Evolutionary conservation across 2,113 vertebrate species (phyloP).

Genomic region (Chelonoidis abingdonii): DNA sequence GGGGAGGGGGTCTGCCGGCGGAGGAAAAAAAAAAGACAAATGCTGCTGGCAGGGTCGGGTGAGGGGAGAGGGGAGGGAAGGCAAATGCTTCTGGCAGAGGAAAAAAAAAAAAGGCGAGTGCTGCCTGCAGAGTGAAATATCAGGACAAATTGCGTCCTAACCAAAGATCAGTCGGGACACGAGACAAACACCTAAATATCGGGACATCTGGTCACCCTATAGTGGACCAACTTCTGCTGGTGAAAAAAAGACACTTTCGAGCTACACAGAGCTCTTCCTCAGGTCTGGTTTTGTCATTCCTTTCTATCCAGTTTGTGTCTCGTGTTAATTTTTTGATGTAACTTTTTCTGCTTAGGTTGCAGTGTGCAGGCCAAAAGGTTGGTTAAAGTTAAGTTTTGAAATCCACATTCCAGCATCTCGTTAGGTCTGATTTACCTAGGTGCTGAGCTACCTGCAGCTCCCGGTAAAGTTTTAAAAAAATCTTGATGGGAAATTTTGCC

Average conservation of each 20-base stretch:
- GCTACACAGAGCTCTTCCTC: not conserved
- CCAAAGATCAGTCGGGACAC: too few relatives aligned
- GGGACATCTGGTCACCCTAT: not conserved
- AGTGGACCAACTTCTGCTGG: not conserved
- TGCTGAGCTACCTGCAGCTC: not conserved
- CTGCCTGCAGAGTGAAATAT: too few relatives aligned
- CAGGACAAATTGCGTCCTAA: too few relatives aligned
- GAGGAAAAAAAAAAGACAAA: too few relatives aligned
- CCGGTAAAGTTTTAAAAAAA: not conserved
- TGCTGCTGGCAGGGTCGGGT: too few relatives aligned
- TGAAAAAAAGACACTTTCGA: not conserved
- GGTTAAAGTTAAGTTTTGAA: not conserved
- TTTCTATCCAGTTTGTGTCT: not conserved
- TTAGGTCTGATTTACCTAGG: not conserved
- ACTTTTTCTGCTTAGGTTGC: not conserved
- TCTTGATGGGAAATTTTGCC: not conserved
- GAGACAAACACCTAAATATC: too few relatives aligned
- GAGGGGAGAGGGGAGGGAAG: too few relatives aligned
- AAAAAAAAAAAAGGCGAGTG: too few relatives aligned
- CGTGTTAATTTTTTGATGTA: not conserved
- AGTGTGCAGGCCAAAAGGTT: not conserved
- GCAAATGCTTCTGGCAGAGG: too few relatives aligned
- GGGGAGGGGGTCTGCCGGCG: too few relatives aligned
- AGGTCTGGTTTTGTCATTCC: not conserved
- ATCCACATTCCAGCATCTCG: not conserved